Percentiles rank a stretch among this genome's conserved stretches.
Evolutionary conservation across 2,797 vertebrate genomes (phyloP).

Genomic region (Mastacembelus armatus): DNA sequence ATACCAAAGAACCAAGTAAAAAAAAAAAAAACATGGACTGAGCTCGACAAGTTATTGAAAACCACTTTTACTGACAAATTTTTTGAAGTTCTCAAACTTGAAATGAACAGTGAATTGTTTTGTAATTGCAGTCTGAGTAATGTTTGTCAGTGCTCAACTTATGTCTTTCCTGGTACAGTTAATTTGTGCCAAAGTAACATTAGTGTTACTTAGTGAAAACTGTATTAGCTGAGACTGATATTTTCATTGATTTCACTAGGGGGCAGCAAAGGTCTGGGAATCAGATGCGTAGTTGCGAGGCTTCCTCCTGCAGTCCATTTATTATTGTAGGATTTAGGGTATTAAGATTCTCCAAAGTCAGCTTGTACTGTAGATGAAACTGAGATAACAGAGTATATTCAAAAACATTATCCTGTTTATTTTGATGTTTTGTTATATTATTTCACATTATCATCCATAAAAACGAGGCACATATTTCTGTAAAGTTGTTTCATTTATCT

Average conservation of each 20-base stretch:
- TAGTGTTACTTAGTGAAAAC: too few species aligned
- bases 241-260: slow-evolving; percentile 46
- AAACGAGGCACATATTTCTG: neutral
- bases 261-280: slow-evolving; percentile 64
- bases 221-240: neutral
- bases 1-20: too few species aligned
- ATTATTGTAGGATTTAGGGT: neutral
- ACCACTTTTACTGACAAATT: too few species aligned
- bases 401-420: too few species aligned
- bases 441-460: neutral
- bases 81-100: too few species aligned
- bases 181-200: too few species aligned
- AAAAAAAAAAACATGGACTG: too few species aligned
- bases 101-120: too few species aligned
- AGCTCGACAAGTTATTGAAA: too few species aligned
- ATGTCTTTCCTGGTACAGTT: too few species aligned
- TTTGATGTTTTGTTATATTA: neutral
- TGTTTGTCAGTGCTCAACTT: too few species aligned
- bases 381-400: neutral
- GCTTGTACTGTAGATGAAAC: neutral
- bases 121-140: too few species aligned
- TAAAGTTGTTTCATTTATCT: neutral
- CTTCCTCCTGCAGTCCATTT: neutral
- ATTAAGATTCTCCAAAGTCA: neutral
- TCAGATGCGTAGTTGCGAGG: neutral